These are phyloP conservation scores for Myotis vivesi DNA, from an alignment of 2,797 vertebrate species.

Conservation along the genomic window DNA sequence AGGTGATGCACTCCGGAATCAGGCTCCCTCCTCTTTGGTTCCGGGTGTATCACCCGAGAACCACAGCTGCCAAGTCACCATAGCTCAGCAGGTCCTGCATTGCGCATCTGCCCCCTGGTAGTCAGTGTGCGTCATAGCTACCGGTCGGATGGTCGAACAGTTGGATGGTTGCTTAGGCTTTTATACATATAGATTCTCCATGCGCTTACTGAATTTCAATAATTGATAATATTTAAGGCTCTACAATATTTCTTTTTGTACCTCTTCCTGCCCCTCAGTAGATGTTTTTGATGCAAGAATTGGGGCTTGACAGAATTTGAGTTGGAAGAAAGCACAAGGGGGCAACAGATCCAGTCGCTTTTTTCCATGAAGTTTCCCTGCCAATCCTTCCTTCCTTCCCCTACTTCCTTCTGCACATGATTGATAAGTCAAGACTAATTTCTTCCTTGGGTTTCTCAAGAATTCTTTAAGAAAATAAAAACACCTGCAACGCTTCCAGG, in stretches of 20 bases:
- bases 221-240: conserved; percentile 35
- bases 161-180: no score
- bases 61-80: no score
- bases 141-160: no score
- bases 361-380: not conserved
- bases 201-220: conserved; percentile 57
- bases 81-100: no score
- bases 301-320: not conserved
- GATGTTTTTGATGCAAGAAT: not conserved
- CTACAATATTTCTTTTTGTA: conserved; percentile 52
- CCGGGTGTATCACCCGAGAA: no score
- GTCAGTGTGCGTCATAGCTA: no score
- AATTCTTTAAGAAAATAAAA: not conserved
- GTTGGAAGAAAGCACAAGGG: not conserved
- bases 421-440: not conserved
- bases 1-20: no score
- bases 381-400: not conserved
- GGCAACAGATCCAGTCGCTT: not conserved
- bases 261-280: not conserved
- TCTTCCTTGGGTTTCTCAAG: not conserved
- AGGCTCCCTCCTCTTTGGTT: no score
- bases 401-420: not conserved
- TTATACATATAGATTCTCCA: not conserved
- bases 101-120: no score
- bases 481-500: not conserved